Conservation (phyloP, 1,140 invertebrate species). For the Micrasema longulum region DNA sequence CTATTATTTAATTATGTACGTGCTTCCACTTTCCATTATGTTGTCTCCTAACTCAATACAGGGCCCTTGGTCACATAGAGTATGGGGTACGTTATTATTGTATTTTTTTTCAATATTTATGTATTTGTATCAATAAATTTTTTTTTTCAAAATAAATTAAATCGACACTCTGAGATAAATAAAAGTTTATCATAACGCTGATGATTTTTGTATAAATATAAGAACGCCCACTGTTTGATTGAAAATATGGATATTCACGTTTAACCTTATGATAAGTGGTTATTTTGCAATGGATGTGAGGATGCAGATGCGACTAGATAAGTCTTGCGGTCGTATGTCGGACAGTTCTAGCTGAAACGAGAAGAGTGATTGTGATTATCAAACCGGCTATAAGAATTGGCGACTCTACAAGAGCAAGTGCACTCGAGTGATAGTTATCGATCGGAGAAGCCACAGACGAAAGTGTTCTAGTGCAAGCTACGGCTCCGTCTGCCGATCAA, state of each 20-base stretch:
- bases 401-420: neutral
- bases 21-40: too few relatives aligned
- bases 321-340: neutral
- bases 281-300: neutral
- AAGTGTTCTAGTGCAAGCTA: neutral
- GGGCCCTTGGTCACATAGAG: too few relatives aligned
- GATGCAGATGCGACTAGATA: neutral
- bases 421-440: slow-evolving; percentile 19
- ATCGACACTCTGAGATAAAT: too few relatives aligned
- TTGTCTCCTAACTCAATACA: too few relatives aligned
- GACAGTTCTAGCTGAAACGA: neutral
- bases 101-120: too few relatives aligned
- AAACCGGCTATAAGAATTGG: slow-evolving; percentile 30
- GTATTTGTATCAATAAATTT: too few relatives aligned
- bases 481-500: neutral
- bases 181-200: too few relatives aligned
- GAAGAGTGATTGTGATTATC: neutral
- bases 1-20: too few relatives aligned
- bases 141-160: too few relatives aligned
- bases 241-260: neutral
- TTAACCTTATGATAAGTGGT: slow-evolving; percentile 7
- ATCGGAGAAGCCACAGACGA: neutral
- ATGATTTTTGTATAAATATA: neutral
- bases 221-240: neutral
- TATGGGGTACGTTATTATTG: too few relatives aligned